Evolutionary conservation across 2,888 invertebrate genomes (phyloP).

Genomic region (Pristionchus exspectatus): DNA sequence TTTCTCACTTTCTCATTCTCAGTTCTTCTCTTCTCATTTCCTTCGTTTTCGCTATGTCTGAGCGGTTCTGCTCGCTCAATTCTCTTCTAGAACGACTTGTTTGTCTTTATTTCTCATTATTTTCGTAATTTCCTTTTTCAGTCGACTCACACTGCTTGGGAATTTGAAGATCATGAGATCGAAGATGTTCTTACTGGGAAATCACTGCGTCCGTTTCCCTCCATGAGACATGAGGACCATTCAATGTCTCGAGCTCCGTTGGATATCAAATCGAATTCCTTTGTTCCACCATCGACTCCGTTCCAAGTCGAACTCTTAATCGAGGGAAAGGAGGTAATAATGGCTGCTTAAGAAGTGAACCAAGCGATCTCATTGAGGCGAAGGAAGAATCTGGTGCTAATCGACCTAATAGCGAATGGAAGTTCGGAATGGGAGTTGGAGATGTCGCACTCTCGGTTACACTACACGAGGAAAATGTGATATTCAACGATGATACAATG

Average conservation of each 20-base stretch:
- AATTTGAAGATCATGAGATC: slow-evolving; percentile 21
- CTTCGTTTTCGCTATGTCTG: slow-evolving; percentile 42
- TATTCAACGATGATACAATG: background rate
- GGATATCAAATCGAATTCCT: background rate
- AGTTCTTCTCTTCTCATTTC: slow-evolving; percentile 10
- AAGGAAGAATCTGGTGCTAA: slow-evolving; percentile 1
- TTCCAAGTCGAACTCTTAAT: slow-evolving; percentile 26
- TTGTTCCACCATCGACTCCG: background rate
- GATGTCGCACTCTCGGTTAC: background rate
- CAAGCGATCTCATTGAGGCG: background rate
- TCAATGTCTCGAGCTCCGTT: background rate
- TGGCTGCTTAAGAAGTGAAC: too few species aligned
- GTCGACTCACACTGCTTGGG: slow-evolving; percentile 37
- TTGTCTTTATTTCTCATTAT: background rate
- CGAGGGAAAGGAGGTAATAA: slow-evolving; percentile 22
- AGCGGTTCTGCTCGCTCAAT: slow-evolving; percentile 36
- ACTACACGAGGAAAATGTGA: slow-evolving; percentile 36
- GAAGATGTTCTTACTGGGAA: slow-evolving; percentile 37
- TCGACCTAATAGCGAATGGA: background rate
- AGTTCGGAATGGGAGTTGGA: slow-evolving; percentile 31
- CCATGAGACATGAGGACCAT: background rate
- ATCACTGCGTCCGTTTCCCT: slow-evolving; percentile 17
- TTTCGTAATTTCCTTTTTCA: background rate
- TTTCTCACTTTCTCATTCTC: background rate
- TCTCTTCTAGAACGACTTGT: slow-evolving; percentile 52